These are phyloP conservation scores for Tricholaema leucomelas DNA, from an alignment of 2,113 vertebrate genomes.

Conservation along the genomic window DNA sequence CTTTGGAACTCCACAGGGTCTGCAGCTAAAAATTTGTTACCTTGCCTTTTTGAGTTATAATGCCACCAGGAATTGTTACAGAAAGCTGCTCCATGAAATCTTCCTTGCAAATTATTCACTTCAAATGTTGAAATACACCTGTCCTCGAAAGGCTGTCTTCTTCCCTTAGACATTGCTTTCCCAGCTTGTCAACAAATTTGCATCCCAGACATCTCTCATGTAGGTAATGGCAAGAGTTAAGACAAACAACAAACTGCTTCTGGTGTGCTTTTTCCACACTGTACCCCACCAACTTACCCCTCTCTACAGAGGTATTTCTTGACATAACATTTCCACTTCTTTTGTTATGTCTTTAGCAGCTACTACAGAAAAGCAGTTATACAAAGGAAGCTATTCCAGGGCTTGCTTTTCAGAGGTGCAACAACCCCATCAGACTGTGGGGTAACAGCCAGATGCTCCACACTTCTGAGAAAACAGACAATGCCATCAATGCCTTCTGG, in stretches of 20 bases:
- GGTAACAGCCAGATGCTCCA: background rate
- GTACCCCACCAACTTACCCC: background rate
- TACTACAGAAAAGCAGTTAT: background rate
- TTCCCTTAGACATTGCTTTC: background rate
- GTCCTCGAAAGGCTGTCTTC: background rate
- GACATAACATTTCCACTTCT: background rate
- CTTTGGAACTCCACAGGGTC: background rate
- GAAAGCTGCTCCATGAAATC: background rate
- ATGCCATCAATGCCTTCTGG: background rate
- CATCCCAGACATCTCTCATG: background rate
- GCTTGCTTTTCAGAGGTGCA: background rate
- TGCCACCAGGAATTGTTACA: background rate
- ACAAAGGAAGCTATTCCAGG: background rate
- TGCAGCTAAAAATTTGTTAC: background rate
- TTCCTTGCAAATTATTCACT: background rate
- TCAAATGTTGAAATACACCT: background rate
- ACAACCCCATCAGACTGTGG: background rate
- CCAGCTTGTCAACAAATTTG: background rate
- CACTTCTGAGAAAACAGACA: background rate
- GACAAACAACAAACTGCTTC: background rate
- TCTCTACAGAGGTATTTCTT: background rate
- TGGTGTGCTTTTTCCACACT: rapidly evolving
- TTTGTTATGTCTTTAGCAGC: background rate
- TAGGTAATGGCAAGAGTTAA: background rate
- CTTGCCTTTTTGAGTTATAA: background rate